Percentiles rank a stretch among this genome's conserved stretches.
Evolutionary conservation across 2,113 vertebrate species (phyloP).

Genomic region (Fregata magnificens): DNA sequence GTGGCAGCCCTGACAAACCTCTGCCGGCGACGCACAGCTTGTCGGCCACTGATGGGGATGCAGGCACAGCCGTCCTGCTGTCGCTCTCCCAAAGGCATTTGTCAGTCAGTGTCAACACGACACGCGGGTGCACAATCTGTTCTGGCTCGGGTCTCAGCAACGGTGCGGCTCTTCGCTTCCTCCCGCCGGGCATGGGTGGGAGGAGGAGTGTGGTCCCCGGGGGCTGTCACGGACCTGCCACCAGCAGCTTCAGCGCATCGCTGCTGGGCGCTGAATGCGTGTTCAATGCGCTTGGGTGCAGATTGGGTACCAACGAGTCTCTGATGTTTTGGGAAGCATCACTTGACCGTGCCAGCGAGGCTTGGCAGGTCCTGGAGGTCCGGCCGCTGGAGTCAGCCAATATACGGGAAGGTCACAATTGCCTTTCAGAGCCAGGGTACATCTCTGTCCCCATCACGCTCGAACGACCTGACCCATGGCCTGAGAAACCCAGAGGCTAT

Average conservation of each 20-base stretch:
- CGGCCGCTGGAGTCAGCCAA: accelerated
- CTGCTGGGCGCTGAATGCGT: neutral
- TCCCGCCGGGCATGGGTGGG: accelerated
- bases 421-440: neutral
- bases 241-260: accelerated
- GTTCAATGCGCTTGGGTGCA: neutral
- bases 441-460: neutral
- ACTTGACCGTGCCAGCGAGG: neutral
- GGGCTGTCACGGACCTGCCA: accelerated
- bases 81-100: neutral
- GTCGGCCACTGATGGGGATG: neutral
- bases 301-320: neutral
- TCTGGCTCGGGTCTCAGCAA: neutral
- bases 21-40: neutral
- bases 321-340: neutral
- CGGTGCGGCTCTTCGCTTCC: neutral
- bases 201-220: neutral
- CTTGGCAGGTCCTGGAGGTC: neutral
- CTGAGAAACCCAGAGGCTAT: neutral
- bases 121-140: neutral
- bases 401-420: no score
- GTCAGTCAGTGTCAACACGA: neutral
- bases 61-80: neutral
- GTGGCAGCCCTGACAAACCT: neutral
- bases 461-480: accelerated